Conservation (phyloP, 2,113 vertebrate genomes). For the Okapia johnstoni region DNA sequence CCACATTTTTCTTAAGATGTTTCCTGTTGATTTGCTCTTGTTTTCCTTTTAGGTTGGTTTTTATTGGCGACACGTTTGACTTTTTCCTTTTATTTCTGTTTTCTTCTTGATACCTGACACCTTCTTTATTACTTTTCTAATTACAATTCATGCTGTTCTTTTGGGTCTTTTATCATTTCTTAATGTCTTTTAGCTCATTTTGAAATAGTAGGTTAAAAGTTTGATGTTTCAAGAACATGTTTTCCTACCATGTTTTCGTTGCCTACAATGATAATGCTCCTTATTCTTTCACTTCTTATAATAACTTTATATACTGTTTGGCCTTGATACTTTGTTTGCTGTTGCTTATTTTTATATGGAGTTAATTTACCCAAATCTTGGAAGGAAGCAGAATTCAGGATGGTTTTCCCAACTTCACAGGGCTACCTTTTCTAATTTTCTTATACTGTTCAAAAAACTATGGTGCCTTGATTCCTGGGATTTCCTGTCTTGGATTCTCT, state of each 20-base stretch:
- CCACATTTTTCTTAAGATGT: not conserved
- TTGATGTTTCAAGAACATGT: not conserved
- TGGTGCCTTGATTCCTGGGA: not conserved
- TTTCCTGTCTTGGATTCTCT: not conserved
- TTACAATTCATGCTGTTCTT: not conserved
- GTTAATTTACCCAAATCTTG: not conserved
- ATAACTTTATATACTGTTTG: not conserved
- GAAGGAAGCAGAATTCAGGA: not conserved
- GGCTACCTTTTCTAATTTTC: not conserved
- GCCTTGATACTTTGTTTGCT: not conserved
- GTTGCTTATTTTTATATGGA: not conserved
- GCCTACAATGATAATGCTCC: not conserved
- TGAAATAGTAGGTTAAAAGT: not conserved
- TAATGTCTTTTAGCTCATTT: not conserved
- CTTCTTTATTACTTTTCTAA: not conserved
- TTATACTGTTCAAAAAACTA: not conserved
- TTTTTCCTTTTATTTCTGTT: not conserved
- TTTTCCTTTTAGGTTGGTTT: conserved; percentile 2
- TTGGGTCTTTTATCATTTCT: not conserved
- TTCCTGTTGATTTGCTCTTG: not conserved
- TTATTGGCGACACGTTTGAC: not conserved
- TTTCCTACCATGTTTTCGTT: not conserved
- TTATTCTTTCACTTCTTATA: not conserved
- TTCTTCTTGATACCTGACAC: not conserved
- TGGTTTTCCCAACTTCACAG: not conserved